Evolutionary conservation across 2,888 invertebrate species (phyloP).

Genomic region (Dasysyrphus tricinctus): DNA sequence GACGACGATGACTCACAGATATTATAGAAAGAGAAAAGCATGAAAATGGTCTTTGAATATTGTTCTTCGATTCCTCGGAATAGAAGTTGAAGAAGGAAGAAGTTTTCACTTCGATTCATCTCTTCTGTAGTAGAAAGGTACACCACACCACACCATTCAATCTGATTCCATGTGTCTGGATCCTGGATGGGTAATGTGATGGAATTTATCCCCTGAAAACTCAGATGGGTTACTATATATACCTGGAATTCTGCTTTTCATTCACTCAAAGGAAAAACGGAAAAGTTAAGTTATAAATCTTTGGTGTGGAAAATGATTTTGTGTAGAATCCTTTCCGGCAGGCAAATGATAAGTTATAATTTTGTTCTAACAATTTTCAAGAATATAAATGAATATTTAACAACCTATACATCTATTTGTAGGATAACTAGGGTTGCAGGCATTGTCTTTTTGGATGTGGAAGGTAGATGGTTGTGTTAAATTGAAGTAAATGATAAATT

Average conservation of each 20-base stretch:
- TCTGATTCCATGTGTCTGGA: not conserved
- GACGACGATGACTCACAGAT: constrained; percentile 28
- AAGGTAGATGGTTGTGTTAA: not conserved
- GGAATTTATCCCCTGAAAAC: constrained; percentile 51
- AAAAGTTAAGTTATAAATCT: constrained; percentile 57
- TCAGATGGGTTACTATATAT: constrained; percentile 24
- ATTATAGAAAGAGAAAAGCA: not conserved
- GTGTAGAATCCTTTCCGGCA: constrained; percentile 59
- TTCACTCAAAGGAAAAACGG: constrained; percentile 10
- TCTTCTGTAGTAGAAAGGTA: not conserved
- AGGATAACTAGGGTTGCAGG: not conserved
- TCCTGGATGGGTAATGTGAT: constrained; percentile 42
- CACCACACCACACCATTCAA: not conserved
- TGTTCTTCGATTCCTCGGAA: constrained; percentile 65
- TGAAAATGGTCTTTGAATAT: constrained; percentile 62
- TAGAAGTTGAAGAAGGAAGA: constrained; percentile 49
- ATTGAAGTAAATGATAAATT: not conserved
- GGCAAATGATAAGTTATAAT: constrained; percentile 68
- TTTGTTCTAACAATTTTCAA: constrained; percentile 30
- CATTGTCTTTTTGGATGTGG: not conserved
- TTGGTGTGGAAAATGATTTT: constrained; percentile 49
- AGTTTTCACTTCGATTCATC: constrained; percentile 43
- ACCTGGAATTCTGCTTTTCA: constrained; percentile 10
- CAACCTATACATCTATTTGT: not conserved
- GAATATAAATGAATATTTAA: constrained; percentile 53